Conservation (phyloP, 2,113 vertebrate genomes). For the Hemibagrus wyckioides region DNA sequence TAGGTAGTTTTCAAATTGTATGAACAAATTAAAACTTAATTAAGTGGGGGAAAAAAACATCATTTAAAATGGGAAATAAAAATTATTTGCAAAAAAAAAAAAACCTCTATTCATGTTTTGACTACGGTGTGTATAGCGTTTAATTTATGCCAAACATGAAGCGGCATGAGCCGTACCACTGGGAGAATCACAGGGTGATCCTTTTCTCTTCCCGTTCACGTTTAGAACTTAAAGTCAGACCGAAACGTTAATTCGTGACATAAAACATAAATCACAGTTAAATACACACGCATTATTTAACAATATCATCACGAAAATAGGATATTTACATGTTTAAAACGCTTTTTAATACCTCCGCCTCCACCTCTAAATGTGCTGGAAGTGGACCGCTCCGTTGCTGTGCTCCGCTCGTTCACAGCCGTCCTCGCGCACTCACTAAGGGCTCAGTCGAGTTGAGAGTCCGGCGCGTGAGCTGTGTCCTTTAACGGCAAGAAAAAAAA, state of each 20-base stretch:
- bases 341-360: too few species aligned
- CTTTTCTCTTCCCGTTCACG: too few species aligned
- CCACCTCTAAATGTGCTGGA: background rate
- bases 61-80: too few species aligned
- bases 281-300: background rate
- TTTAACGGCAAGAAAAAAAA: background rate
- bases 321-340: too few species aligned
- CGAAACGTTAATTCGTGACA: background rate
- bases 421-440: constrained; percentile 34
- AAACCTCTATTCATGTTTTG: too few species aligned
- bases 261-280: background rate
- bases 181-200: background rate
- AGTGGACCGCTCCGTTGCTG: constrained; percentile 72
- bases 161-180: constrained; percentile 48
- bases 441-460: constrained; percentile 47
- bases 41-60: too few species aligned
- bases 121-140: background rate
- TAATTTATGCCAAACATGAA: constrained; percentile 30
- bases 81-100: background rate
- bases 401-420: constrained; percentile 67
- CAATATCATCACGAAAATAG: too few species aligned
- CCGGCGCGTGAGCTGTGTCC: background rate
- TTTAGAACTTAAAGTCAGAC: background rate
- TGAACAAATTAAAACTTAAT: too few species aligned
- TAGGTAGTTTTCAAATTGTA: too few species aligned